Conservation (phyloP, 2,113 vertebrate species). For the Gadus chalcogrammus region DNA sequence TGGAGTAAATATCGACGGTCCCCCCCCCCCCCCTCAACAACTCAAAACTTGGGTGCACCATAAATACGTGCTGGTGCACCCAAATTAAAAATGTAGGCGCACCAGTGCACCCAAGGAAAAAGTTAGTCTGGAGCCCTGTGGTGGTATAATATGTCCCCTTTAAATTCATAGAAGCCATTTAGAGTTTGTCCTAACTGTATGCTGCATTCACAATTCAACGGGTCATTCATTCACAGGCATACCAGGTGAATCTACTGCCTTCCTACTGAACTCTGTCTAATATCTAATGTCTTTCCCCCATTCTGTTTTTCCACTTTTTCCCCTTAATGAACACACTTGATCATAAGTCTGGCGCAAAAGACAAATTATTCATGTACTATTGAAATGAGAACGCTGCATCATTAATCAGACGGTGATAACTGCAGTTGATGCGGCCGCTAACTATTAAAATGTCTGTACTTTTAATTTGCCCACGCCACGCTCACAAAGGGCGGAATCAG, state of each 20-base stretch:
- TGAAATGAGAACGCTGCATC: conserved; percentile 60
- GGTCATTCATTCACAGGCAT: background rate
- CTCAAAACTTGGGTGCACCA: too few relatives aligned
- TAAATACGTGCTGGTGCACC: too few relatives aligned
- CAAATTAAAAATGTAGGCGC: too few relatives aligned
- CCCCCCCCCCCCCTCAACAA: too few relatives aligned
- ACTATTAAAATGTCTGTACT: conserved; percentile 70
- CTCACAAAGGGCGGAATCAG: conserved; percentile 38
- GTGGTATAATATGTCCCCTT: too few relatives aligned
- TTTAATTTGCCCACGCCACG: conserved; percentile 56
- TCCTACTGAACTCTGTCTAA: conserved; percentile 21
- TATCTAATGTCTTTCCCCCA: conserved; percentile 40
- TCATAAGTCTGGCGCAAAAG: conserved; percentile 50
- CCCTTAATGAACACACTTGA: conserved; percentile 48
- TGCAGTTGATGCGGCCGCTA: conserved; percentile 46
- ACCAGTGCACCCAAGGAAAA: too few relatives aligned
- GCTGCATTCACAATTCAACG: too few relatives aligned
- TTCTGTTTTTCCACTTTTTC: conserved; percentile 29
- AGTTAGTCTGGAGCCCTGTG: too few relatives aligned
- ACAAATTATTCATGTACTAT: conserved; percentile 68
- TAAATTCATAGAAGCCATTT: too few relatives aligned
- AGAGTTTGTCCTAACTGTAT: too few relatives aligned
- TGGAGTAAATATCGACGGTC: too few relatives aligned
- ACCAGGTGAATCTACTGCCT: conserved; percentile 21
- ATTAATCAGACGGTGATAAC: conserved; percentile 68